phyloP scores from a whole-genome alignment of 1,140 invertebrate genomes.

The Drosophila varians region DNA sequence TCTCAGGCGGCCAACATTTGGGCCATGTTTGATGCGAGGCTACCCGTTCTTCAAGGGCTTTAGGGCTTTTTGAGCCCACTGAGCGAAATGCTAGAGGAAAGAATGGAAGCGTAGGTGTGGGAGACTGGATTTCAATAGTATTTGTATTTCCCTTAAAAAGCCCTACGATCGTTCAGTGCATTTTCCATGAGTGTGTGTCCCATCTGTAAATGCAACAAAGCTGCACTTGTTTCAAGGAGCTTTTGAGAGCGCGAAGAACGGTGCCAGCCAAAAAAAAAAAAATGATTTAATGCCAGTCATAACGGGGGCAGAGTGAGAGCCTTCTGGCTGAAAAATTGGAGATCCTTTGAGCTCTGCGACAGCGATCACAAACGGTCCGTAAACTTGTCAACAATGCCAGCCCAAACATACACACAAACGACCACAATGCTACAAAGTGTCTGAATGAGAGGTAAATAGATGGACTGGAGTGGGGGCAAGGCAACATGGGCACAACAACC shows the following conservation, averaged over 20 bases:
- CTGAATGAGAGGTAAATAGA: not conserved
- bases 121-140: too few species aligned
- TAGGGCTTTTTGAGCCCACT: not conserved
- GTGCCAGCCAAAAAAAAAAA: too few species aligned
- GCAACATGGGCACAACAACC: conserved; percentile 47
- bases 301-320: too few species aligned
- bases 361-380: conserved; percentile 25
- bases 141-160: too few species aligned
- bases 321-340: not conserved
- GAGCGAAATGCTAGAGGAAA: not conserved
- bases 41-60: not conserved
- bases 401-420: conserved; percentile 8
- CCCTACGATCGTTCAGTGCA: too few species aligned
- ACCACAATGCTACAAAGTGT: conserved; percentile 7
- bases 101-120: too few species aligned
- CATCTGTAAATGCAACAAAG: conserved; percentile 32
- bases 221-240: conserved; percentile 42
- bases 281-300: conserved; percentile 31
- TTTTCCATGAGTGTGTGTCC: conserved; percentile 6
- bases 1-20: conserved; percentile 30
- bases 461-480: not conserved
- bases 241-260: conserved; percentile 44
- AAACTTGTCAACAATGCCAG: conserved; percentile 22
- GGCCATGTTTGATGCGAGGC: conserved; percentile 37
- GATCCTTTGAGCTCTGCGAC: conserved; percentile 31